These are phyloP conservation scores for Apocheima hispidaria DNA, from an alignment of 2,888 invertebrate species.

Conservation along the genomic window DNA sequence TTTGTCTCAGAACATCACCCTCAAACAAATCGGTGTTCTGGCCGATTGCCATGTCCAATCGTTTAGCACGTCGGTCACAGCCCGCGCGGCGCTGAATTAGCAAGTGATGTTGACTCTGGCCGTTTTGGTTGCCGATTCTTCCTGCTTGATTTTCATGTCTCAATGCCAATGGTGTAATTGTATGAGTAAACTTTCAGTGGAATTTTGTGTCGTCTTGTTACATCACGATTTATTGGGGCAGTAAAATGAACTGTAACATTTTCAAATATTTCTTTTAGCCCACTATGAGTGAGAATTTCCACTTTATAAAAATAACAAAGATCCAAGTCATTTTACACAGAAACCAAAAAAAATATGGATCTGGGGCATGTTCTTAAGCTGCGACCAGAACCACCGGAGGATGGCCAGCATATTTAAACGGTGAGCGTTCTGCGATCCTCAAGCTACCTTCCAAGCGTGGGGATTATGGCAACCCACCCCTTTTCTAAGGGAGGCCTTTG, in stretches of 20 bases:
- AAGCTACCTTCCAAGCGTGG: no score
- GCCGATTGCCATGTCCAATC: constrained; percentile 49
- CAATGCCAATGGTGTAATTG: constrained; percentile 58
- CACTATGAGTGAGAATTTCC: no score
- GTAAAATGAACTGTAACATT: constrained; percentile 6
- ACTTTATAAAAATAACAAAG: no score
- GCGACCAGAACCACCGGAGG: no score
- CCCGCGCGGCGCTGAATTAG: constrained; percentile 29
- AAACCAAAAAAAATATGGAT: no score
- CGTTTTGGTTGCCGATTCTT: constrained; percentile 48
- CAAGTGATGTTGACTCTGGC: constrained; percentile 48
- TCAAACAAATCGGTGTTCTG: constrained; percentile 38
- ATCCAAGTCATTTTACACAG: no score
- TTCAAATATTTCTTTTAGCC: no score
- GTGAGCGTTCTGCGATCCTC: no score
- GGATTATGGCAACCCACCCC: no score
- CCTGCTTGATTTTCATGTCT: constrained; percentile 62
- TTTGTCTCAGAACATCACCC: constrained; percentile 17
- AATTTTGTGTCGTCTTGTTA: constrained; percentile 33
- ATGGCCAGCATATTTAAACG: no score
- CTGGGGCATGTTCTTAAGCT: no score
- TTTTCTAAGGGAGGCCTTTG: no score
- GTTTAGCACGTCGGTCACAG: constrained; percentile 53
- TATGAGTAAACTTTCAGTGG: constrained; percentile 29
- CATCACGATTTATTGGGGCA: constrained; percentile 27